Percentiles rank a stretch among this genome's conserved stretches.
phyloP scores from a whole-genome alignment of 2,888 invertebrate genomes.

The Ecdyonurus torrentis region DNA sequence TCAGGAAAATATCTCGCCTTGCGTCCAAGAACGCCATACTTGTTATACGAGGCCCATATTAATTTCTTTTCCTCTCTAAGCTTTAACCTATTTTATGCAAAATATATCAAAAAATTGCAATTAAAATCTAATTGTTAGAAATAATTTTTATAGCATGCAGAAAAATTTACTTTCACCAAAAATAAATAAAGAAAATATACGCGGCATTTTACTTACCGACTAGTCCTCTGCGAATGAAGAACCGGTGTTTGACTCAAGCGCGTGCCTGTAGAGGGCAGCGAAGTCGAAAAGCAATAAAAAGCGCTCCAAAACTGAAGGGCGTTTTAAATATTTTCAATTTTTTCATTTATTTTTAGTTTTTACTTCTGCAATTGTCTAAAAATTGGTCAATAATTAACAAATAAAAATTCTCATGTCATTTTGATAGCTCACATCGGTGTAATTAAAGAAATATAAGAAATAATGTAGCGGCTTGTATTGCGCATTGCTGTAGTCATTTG shows the following conservation, averaged over 20 bases:
- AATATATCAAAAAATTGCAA: not conserved
- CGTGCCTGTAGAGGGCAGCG: not conserved
- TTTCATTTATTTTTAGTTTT: too few relatives aligned
- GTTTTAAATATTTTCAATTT: too few relatives aligned
- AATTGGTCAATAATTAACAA: too few relatives aligned
- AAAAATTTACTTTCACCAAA: not conserved
- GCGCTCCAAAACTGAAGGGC: not conserved
- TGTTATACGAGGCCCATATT: not conserved
- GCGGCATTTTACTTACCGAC: not conserved
- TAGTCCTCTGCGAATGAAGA: not conserved
- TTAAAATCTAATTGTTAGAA: not conserved
- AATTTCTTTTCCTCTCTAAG: not conserved
- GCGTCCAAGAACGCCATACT: not conserved
- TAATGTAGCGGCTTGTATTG: too few relatives aligned
- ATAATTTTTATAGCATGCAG: not conserved
- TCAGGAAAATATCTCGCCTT: not conserved
- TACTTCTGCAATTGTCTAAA: too few relatives aligned
- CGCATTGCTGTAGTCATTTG: not conserved
- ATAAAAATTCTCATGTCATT: too few relatives aligned
- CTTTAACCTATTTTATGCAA: not conserved
- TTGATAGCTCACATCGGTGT: too few relatives aligned
- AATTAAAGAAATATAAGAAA: too few relatives aligned
- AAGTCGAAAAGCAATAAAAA: not conserved
- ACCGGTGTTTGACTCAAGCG: not conserved
- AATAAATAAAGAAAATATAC: not conserved